Conservation (phyloP, 2,888 invertebrate species). For the Ophion ellenae region DNA sequence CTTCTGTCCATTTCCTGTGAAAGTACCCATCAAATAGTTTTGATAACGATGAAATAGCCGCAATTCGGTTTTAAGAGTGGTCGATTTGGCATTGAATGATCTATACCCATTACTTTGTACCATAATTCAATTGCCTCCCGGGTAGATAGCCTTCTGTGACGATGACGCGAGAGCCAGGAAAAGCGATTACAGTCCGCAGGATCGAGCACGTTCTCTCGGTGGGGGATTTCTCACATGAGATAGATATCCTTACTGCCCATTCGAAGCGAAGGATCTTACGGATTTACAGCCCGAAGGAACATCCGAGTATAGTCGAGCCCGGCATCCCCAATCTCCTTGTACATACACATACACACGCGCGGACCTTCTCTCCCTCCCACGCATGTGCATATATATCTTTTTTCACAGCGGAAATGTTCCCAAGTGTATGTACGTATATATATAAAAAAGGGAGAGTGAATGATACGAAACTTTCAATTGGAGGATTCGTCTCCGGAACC, state of each 20-base stretch:
- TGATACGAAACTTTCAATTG: constrained; percentile 35
- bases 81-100: constrained; percentile 33
- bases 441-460: constrained; percentile 14
- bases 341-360: neutral
- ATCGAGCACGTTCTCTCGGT: constrained; percentile 42
- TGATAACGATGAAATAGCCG: too few relatives aligned
- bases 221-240: constrained; percentile 40
- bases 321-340: constrained; percentile 33
- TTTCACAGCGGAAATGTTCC: neutral
- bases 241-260: constrained; percentile 40
- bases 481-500: constrained; percentile 39
- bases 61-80: too few relatives aligned
- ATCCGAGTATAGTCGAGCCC: constrained; percentile 36
- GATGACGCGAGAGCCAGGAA: constrained; percentile 35
- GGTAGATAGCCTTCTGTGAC: constrained; percentile 24
- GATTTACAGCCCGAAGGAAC: constrained; percentile 30
- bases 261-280: constrained; percentile 41
- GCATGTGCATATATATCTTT: neutral
- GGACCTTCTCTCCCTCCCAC: neutral
- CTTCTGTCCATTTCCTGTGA: too few relatives aligned
- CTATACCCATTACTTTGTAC: constrained; percentile 20
- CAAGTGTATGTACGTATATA: neutral
- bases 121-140: constrained; percentile 42
- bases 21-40: too few relatives aligned
- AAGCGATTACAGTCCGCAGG: constrained; percentile 45